Base-by-base conservation (phyloP, 1,140 invertebrate genomes). In the Macrotrachela quadricornifera region DNA sequence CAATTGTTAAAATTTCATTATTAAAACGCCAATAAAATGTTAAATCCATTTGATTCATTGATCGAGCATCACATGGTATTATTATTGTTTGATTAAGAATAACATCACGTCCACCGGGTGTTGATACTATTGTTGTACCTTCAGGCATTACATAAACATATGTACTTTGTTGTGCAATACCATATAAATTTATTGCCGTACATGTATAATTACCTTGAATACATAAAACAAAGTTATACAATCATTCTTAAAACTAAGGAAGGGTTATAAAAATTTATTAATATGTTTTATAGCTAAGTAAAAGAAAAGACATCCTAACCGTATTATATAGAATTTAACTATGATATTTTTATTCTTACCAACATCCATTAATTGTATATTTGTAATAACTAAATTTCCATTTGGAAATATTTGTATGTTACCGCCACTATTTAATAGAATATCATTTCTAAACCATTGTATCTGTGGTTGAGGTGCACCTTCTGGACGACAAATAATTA, bases 401-500 rank as follows among this genome's bases (percentile, higher is more conserved):
- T 65, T 67, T 2, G 54, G 21, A 17, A 66, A 54, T 18, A 59
- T 38, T 15, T 49, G 39, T 1, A 38, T 36, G 12, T 51, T 37
- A 14, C 51, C 41, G 1, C 50, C 46, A 54, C 48, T 52, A 9
- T 40, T 37, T 8, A 56, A 16, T 16, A 42, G 49, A 13, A 46
- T 43, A 54, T 42, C 43, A 42, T 54, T 44, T 18, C 44, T 18
- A 43, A 43, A 49, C 53, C 53, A 54, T 42, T 54, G 46, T 12
- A 54, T 49, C 10, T 39, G 47, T 0, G 90, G 85, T 58, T 74
- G 76, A 1, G 91, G 90, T 6, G 88, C 86, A 16, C 85, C 87
- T 73, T 96, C 90, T 0, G 90, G 88, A 60, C 83, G 79, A 68
- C 90, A 96, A 41, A 76, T 74, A 49, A 96, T 80, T 0, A 87